Conservation (phyloP, 2,113 vertebrate genomes). For the Trinectes maculatus region DNA sequence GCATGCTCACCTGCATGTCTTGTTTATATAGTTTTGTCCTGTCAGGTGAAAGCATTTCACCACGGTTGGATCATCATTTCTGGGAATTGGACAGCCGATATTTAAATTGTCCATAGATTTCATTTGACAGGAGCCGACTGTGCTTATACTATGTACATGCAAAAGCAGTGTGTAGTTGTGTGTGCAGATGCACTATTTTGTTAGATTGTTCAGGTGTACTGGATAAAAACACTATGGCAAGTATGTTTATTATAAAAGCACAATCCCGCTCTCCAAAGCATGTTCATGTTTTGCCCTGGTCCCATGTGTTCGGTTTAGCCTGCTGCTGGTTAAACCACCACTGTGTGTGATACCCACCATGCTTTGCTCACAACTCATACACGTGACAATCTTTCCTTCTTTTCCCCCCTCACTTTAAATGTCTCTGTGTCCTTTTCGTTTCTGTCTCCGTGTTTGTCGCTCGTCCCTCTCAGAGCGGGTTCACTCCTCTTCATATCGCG, state of each 20-base stretch:
- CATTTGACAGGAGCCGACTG: conserved; percentile 20
- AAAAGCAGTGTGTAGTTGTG: not conserved
- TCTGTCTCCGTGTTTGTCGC: conserved; percentile 28
- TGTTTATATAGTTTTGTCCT: not conserved
- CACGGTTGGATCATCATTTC: not conserved
- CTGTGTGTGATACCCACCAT: conserved; percentile 29
- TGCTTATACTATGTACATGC: conserved; percentile 9
- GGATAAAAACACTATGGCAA: no score
- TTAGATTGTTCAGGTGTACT: not conserved
- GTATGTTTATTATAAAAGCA: not conserved
- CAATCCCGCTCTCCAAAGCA: conserved; percentile 15
- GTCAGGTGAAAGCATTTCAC: conserved; percentile 26
- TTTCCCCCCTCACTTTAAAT: conserved; percentile 25
- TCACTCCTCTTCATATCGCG: conserved; percentile 95
- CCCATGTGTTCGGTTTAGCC: conserved; percentile 12
- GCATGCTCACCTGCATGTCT: conserved; percentile 56
- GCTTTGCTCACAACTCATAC: conserved; percentile 44
- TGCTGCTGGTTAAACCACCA: conserved; percentile 27
- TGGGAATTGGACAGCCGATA: not conserved
- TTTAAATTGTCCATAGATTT: conserved; percentile 18
- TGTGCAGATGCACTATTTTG: not conserved
- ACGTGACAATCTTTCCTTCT: not conserved
- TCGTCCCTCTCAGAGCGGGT: conserved; percentile 88
- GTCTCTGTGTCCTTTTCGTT: no score
- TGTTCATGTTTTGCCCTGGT: conserved; percentile 33